Base-by-base conservation (phyloP, 1,140 invertebrate genomes). In the Drosophila gunungcola region DNA sequence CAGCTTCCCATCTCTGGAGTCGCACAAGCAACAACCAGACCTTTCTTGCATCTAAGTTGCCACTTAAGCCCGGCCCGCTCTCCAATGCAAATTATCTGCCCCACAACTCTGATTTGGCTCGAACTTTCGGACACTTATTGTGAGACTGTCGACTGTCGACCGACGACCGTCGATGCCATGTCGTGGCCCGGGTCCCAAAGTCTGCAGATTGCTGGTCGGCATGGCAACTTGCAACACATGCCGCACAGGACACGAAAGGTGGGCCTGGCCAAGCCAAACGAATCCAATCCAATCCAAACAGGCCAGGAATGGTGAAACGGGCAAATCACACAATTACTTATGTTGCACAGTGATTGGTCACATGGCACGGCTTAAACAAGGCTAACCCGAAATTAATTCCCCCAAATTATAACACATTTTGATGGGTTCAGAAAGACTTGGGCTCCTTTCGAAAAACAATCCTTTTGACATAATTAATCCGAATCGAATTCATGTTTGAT, bases 51-150 rank as follows among this genome's bases (percentile, higher is more conserved):
- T 56, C 39, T 34, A 38, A 43, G 76, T 63, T 55, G 84, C 67
- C 83, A 88, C 84, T 83, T 89, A 86, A 89, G 83, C 79, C 61
- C 9, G 34, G 54, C 82, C 75, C 69, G 52, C 56, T 68, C 80
- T 67, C 57, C 76, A 73, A 84, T 89, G 83, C 83, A 86, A 86
- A 86, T 89, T 83, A 88, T 83, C 75, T 83, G 73, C 70, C 79
- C 79, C 84, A 77, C 62, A 83, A 80, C 80, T 73, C 63, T 55
- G 84, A 83, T 83, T 86, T 81, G 55, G 82, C 61, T 70, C 54
- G 61, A 68, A 78, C 63, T 88, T 76, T 82, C 69, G 54, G 69
- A 79, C 83, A 86, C 79, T 88, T 72, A 79, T 81, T 88, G 79
- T 75, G 54, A 13, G 29, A 51, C 48, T 49, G 48, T 2, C 45